Evolutionary conservation across 1,140 invertebrate species (phyloP).

Genomic region (Artemia franciscana): DNA sequence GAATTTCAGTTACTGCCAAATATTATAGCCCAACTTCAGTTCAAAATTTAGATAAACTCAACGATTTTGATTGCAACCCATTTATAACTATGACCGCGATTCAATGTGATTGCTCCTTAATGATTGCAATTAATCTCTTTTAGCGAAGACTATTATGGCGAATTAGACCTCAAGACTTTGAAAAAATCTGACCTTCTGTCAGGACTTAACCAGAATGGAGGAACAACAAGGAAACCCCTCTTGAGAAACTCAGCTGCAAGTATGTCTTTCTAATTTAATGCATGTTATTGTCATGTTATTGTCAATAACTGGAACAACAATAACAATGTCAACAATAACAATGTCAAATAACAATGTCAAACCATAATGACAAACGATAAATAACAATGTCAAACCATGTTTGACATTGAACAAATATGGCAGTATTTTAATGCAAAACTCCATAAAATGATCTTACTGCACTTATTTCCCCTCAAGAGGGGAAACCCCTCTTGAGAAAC

Average conservation of each 20-base stretch:
- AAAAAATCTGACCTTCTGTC: conserved; percentile 66
- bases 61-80: neutral
- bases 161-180: conserved; percentile 74
- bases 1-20: neutral
- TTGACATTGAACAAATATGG: too few relatives aligned
- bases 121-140: conserved; percentile 9
- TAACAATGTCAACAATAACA: too few relatives aligned
- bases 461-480: too few relatives aligned
- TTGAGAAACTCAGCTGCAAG: conserved; percentile 9
- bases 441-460: too few relatives aligned
- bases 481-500: conserved; percentile 12
- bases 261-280: too few relatives aligned
- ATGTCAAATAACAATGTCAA: too few relatives aligned
- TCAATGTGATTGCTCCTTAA: neutral
- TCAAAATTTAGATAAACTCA: neutral
- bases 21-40: neutral
- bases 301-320: too few relatives aligned
- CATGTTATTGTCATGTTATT: too few relatives aligned
- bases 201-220: conserved; percentile 27
- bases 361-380: too few relatives aligned
- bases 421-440: too few relatives aligned
- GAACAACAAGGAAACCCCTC: conserved; percentile 11
- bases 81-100: neutral
- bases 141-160: conserved; percentile 83
- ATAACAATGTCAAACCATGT: too few relatives aligned